phyloP scores from a whole-genome alignment of 2,888 invertebrate genomes.

The Thecophora atra region DNA sequence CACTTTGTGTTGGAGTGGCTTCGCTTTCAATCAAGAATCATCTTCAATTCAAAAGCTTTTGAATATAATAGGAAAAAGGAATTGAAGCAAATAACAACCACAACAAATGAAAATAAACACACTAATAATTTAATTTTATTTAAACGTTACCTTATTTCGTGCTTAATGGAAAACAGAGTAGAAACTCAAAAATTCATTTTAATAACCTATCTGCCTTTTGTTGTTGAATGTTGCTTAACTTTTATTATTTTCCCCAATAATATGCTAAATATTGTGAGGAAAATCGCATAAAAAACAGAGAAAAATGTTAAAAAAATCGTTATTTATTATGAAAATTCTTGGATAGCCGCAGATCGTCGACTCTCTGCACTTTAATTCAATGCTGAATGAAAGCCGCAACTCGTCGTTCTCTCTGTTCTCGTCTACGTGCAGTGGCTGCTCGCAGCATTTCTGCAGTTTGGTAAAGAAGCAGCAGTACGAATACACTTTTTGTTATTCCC shows the following conservation, averaged over 20 bases:
- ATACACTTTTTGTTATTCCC: not conserved
- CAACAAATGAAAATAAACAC: not conserved
- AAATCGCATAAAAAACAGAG: not conserved
- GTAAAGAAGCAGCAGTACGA: not conserved
- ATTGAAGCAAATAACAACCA: slow-evolving; percentile 25
- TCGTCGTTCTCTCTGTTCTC: not conserved
- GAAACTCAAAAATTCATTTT: not conserved
- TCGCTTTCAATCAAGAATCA: too few species aligned
- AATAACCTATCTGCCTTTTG: too few species aligned
- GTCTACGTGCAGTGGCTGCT: not conserved
- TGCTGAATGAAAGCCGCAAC: too few species aligned
- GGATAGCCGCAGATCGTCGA: not conserved
- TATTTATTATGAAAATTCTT: not conserved
- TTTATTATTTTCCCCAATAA: not conserved
- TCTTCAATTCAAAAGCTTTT: too few species aligned
- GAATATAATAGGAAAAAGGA: slow-evolving; percentile 41
- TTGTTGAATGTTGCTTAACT: not conserved
- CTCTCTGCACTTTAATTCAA: too few species aligned
- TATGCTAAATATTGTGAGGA: not conserved
- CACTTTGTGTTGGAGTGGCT: slow-evolving; percentile 34
- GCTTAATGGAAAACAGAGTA: too few species aligned
- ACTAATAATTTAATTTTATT: not conserved
- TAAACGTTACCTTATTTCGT: too few species aligned
- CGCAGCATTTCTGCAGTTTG: slow-evolving; percentile 22
- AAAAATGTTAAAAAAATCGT: not conserved